Conservation (phyloP, 1,140 invertebrate genomes). For the Maconellicoccus hirsutus region DNA sequence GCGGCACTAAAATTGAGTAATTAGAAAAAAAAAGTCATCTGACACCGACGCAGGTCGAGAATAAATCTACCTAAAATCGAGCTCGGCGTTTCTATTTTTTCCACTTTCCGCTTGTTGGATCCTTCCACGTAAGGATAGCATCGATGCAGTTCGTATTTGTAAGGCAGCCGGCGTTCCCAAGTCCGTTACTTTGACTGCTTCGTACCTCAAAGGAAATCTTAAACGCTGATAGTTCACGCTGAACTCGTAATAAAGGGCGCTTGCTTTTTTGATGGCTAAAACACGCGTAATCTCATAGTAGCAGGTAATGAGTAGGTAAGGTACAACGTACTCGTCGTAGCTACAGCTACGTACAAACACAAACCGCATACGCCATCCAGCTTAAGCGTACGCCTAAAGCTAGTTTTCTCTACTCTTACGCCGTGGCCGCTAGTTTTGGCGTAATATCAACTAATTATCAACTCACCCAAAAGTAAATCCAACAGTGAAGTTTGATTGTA, state of each 20-base stretch:
- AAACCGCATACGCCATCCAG: too few species aligned
- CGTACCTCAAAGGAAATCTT: constrained; percentile 38
- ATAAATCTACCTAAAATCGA: constrained; percentile 40
- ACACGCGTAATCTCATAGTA: too few species aligned
- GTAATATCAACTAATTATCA: too few species aligned
- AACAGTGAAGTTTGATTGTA: constrained; percentile 43
- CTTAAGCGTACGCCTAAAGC: too few species aligned
- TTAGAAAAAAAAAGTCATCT: too few species aligned
- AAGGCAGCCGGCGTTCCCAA: constrained; percentile 41
- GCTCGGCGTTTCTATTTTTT: constrained; percentile 41
- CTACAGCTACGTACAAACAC: too few species aligned
- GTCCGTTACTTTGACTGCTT: constrained; percentile 39
- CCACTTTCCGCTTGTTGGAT: constrained; percentile 32
- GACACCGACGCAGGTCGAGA: too few species aligned
- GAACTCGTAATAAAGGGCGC: constrained; percentile 39
- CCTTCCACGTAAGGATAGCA: constrained; percentile 30
- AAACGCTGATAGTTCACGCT: constrained; percentile 42
- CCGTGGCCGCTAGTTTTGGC: too few species aligned
- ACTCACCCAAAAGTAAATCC: constrained; percentile 28
- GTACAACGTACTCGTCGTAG: too few species aligned
- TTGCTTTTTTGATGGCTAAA: constrained; percentile 35
- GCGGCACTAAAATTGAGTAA: too few species aligned
- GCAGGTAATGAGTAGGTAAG: too few species aligned
- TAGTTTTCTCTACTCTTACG: too few species aligned
- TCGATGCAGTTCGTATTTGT: constrained; percentile 29